Evolutionary conservation across 1,140 invertebrate species (phyloP), one percentile per base, ranked within the genome.

Genomic region (Monomorium pharaonis): DNA sequence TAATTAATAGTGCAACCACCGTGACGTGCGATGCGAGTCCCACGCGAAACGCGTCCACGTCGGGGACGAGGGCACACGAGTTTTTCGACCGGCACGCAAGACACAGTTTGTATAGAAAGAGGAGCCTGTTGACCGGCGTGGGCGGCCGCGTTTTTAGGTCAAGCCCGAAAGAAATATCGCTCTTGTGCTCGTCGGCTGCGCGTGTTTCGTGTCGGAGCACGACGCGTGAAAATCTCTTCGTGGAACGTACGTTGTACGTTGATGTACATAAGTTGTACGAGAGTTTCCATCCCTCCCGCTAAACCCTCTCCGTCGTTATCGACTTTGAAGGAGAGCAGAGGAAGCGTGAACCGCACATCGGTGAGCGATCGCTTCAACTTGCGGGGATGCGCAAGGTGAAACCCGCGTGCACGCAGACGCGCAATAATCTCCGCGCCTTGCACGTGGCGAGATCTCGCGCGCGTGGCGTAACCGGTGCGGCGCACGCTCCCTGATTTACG

Each of bases 401-500:
- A 87, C 7, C 9, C 65, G 77, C 60, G 88, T 72, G 88, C 85
- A 70, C 62, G 75, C 54, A 81, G 72, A 56, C 85, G 85, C 77
- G 74, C 37, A 60, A 90, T 89, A 89, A 90, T 90, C 69, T 87
- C 74, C 49, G 44, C 65, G 37, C 21, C 21, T 30, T 60, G 85
- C 85, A 84, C 88, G 85, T 90, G 84, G 83, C 42, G 37, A 24
- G 27, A 37, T 42, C n/a, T n/a, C 33, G 24, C 14, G 6, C 16
- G 49, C 33, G 49, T 58, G 51, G 33, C 65, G 67, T 74, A 58
- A 72, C 24, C 37, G 62, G 77, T 49, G 77, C 54, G 47, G 72
- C 72, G 44, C 42, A n/a, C 58, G 44, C 21, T 27, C 10, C 75
- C 54, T 74, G 78, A 72, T 58, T 81, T 58, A 81, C 65, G 65